Conservation (phyloP, 2,113 vertebrate genomes). For the Otus sunia region DNA sequence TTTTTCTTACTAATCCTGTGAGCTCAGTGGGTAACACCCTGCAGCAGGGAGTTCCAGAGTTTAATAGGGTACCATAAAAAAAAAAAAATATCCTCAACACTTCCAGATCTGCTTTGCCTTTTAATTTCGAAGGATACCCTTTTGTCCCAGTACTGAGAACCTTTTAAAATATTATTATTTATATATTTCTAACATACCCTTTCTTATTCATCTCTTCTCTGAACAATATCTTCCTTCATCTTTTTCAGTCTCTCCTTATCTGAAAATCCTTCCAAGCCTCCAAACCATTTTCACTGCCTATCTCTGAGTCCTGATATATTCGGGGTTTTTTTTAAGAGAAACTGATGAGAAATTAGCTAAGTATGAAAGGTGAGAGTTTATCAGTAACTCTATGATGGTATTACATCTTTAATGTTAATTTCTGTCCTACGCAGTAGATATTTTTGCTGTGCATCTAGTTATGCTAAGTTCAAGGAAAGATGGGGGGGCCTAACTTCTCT, state of each 20-base stretch:
- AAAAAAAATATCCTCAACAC: background rate
- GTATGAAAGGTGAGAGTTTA: constrained; percentile 53
- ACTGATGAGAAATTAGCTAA: constrained; percentile 58
- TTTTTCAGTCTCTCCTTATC: constrained; percentile 36
- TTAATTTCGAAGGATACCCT: constrained; percentile 18
- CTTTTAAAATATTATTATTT: constrained; percentile 46
- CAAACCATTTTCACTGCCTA: constrained; percentile 27
- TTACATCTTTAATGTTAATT: constrained; percentile 60
- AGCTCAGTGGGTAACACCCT: background rate
- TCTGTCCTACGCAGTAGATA: background rate
- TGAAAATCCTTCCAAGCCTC: constrained; percentile 47
- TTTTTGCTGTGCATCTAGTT: constrained; percentile 49
- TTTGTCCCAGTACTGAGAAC: background rate
- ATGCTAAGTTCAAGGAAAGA: constrained; percentile 31
- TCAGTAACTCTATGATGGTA: constrained; percentile 31
- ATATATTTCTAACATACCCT: constrained; percentile 14
- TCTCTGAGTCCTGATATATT: constrained; percentile 10
- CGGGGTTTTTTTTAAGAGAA: background rate
- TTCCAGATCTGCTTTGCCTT: background rate
- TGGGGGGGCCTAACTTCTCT: background rate
- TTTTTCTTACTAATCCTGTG: background rate
- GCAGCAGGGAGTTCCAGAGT: constrained; percentile 5
- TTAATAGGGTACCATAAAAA: background rate
- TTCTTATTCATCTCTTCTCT: constrained; percentile 28
- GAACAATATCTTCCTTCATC: constrained; percentile 42